These are phyloP conservation scores for Drosophila limbata DNA, from an alignment of 2,888 invertebrate species.

Conservation along the genomic window DNA sequence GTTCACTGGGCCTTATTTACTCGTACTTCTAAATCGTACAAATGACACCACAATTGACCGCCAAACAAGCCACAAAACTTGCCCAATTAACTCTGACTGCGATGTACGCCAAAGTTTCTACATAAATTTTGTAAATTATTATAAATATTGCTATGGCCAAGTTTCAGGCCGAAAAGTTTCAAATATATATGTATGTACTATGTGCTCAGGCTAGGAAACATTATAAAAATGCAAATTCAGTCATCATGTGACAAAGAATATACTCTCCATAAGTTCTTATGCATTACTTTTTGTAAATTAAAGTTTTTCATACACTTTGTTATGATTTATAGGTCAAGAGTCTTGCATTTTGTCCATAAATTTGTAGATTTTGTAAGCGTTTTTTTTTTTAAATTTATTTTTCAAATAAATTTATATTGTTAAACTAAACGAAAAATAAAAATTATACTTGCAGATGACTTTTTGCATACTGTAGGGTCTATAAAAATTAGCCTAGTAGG, in stretches of 20 bases:
- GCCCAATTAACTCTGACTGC: constrained; percentile 57
- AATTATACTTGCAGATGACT: background rate
- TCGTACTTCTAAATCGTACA: constrained; percentile 32
- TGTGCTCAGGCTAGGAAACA: constrained; percentile 2
- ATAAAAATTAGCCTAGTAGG: background rate
- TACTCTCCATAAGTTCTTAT: constrained; percentile 22
- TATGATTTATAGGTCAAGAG: constrained; percentile 7
- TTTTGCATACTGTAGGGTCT: background rate
- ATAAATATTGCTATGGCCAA: constrained; percentile 55
- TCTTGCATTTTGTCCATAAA: background rate
- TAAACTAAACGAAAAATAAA: background rate
- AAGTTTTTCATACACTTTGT: constrained; percentile 2
- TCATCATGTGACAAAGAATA: constrained; percentile 30
- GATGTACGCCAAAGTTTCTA: constrained; percentile 56
- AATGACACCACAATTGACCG: constrained; percentile 65
- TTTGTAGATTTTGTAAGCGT: background rate
- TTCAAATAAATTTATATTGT: background rate
- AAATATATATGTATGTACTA: constrained; percentile 5
- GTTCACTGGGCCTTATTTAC: constrained; percentile 13
- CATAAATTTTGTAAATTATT: constrained; percentile 68
- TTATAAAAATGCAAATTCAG: constrained; percentile 23
- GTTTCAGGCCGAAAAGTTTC: constrained; percentile 35
- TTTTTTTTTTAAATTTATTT: background rate
- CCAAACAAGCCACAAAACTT: constrained; percentile 66
- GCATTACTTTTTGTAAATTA: constrained; percentile 11